phyloP scores from a whole-genome alignment of 2,888 invertebrate genomes.

The Folsomia manolachei region DNA sequence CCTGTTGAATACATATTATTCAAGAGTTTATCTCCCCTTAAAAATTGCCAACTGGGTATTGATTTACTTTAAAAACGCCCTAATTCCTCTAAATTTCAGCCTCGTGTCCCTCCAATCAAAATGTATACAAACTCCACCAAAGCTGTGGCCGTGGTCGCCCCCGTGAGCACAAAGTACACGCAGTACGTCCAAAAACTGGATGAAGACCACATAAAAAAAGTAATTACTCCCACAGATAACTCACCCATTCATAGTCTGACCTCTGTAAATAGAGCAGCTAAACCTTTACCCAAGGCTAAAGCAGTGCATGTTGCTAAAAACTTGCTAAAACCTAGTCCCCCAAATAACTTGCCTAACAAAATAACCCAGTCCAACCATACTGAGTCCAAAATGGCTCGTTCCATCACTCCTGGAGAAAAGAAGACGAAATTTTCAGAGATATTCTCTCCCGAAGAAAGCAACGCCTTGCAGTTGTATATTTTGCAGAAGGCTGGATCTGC shows the following conservation, averaged over 20 bases:
- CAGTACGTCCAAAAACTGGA: conserved; percentile 37
- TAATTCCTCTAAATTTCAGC: too few species aligned
- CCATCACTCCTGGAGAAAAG: background rate
- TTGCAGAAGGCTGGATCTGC: conserved; percentile 34
- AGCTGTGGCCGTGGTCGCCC: too few species aligned
- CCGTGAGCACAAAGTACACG: conserved; percentile 43
- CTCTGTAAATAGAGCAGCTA: background rate
- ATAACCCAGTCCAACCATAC: background rate
- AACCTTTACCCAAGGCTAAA: too few species aligned
- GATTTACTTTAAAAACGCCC: too few species aligned
- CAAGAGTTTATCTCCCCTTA: too few species aligned
- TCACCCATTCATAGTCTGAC: too few species aligned
- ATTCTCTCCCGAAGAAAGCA: conserved; percentile 39
- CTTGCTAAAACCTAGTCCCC: background rate
- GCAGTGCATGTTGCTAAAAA: background rate
- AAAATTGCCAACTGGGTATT: too few species aligned
- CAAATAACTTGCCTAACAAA: background rate
- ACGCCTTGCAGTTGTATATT: conserved; percentile 38
- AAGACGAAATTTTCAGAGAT: conserved; percentile 45
- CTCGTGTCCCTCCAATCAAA: too few species aligned
- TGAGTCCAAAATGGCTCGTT: background rate
- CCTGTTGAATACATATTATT: too few species aligned
- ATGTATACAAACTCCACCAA: too few species aligned
- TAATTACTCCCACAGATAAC: conserved; percentile 7
- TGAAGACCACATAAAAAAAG: conserved; percentile 20